Evolutionary conservation across 2,113 vertebrate species (phyloP).

Genomic region (Rynchops niger): DNA sequence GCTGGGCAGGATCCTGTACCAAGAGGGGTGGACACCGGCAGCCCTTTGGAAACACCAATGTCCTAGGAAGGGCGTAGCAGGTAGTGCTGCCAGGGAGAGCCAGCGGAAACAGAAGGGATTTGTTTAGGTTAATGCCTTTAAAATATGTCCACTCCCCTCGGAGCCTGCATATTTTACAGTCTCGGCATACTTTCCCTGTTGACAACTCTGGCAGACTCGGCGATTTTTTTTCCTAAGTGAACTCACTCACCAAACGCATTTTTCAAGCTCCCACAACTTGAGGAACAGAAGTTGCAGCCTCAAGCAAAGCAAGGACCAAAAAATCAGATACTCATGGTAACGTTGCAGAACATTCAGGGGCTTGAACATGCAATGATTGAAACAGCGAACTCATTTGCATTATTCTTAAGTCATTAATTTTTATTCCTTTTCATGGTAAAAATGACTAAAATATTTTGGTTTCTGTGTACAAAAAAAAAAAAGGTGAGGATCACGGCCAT

Average conservation of each 20-base stretch:
- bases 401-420: background rate
- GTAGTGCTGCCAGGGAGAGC: background rate
- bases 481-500: background rate
- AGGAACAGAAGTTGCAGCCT: background rate
- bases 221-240: background rate
- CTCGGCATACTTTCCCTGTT: conserved; percentile 42
- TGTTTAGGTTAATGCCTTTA: background rate
- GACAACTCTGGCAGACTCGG: background rate
- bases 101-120: background rate
- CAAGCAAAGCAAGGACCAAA: background rate
- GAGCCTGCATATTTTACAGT: conserved; percentile 39
- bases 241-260: conserved; percentile 7
- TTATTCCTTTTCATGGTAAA: background rate
- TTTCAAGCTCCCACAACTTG: background rate
- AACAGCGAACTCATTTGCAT: background rate
- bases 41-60: background rate
- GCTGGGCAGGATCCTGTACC: background rate
- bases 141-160: conserved; percentile 45
- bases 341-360: background rate
- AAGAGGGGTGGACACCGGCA: background rate
- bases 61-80: background rate
- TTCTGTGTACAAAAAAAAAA: background rate
- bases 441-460: background rate
- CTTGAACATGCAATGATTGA: background rate
- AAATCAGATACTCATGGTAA: background rate